Evolutionary conservation across 1,140 invertebrate genomes (phyloP).

Genomic region (Glossosoma conforme): DNA sequence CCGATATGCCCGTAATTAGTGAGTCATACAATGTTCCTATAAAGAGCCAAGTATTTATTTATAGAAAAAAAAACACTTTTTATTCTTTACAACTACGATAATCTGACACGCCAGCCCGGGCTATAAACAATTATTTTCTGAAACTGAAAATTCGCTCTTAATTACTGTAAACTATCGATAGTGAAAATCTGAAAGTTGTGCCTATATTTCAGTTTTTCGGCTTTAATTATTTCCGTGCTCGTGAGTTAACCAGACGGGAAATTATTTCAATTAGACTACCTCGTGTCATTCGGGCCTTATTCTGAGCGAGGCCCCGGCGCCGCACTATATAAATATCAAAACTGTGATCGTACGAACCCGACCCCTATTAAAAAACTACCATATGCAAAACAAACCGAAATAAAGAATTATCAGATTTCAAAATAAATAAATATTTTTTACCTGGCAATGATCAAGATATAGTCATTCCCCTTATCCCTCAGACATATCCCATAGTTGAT

Average conservation of each 20-base stretch:
- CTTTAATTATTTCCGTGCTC: conserved; percentile 25
- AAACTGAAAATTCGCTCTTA: no score
- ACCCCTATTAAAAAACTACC: neutral
- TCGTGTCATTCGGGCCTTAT: conserved; percentile 13
- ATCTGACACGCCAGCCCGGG: no score
- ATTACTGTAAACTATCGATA: conserved; percentile 17
- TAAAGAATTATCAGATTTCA: neutral
- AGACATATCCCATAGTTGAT: no score
- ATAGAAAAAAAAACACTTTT: no score
- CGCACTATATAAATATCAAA: conserved; percentile 14
- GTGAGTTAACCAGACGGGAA: conserved; percentile 29
- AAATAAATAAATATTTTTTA: neutral
- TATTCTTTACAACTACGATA: no score
- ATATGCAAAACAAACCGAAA: neutral
- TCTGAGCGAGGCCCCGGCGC: neutral
- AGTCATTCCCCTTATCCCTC: no score
- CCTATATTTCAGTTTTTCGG: conserved; percentile 6
- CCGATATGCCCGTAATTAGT: no score
- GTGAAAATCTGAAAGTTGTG: neutral
- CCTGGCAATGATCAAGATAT: no score
- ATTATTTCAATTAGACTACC: conserved; percentile 30
- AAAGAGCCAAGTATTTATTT: no score
- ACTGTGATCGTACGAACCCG: conserved; percentile 3
- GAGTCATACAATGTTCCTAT: no score
- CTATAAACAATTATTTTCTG: no score